Base-by-base conservation (phyloP, 2,888 invertebrate genomes). In the Muschampia plurimacula region DNA sequence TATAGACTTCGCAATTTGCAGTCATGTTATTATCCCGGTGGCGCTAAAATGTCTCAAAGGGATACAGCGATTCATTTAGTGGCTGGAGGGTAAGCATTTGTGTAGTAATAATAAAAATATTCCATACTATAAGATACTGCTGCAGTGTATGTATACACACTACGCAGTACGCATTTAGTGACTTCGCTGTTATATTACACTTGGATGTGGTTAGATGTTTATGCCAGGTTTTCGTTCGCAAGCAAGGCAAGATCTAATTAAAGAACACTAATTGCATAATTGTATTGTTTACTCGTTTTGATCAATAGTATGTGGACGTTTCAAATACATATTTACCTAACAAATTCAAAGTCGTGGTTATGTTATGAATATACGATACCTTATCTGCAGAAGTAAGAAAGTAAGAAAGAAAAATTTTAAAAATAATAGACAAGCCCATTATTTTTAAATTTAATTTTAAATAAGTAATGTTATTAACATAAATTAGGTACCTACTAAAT, bases 1-100 rank as follows among this genome's bases (percentile, higher is more conserved):
- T 94, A 92, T 94, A 94, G 94, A 92, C 87, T 84, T 86, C 87
- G 89, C 86, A 89, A 88, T 89, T 91, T 88, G 88, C 90, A 92
- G 92, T 90, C 89, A 95, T 95, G 94, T 95, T 92, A 93, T 90
- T 90, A 87, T 83, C 77, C 78, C 81, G 85, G 89, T 86, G 88
- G 86, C 87, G 86, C 84, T 90, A 92, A 88, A 88, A 96, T 96
- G 96, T 96, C 96, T 95, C 97, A 97, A 91, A 96, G 95, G 92
- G 98, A 98, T 95, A 98, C 98, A 81, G 96, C 98, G 82, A 98
- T 98, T 94, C 98, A 99, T 95, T 96, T 99, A 85, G 95, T 98
- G 84, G 98, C 98, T 90, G 99, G 99, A 96, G 98, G 98, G 99
- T 99, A 95, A 96, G 98, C 96, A 79, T 72, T 62, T 60, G 36